phyloP scores from a whole-genome alignment of 2,888 invertebrate genomes.

The Cerastoderma edule region DNA sequence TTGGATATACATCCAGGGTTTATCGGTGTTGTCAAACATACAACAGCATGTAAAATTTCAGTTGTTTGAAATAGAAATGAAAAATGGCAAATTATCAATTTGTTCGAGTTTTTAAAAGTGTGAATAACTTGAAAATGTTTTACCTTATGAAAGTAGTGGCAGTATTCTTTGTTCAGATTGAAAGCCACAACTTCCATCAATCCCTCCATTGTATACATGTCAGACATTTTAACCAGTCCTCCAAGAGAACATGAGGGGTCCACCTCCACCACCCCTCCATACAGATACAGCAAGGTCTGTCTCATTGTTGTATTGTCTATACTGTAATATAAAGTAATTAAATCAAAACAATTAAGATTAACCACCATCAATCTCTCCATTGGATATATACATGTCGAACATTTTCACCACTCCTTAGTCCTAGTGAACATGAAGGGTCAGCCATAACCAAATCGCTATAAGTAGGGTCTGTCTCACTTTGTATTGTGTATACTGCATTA shows the following conservation, averaged over 20 bases:
- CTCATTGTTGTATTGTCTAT: constrained; percentile 87
- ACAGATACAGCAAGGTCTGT: constrained; percentile 96
- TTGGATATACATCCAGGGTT: too few relatives aligned
- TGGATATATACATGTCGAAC: neutral
- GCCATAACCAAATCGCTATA: too few relatives aligned
- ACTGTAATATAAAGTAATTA: constrained; percentile 30
- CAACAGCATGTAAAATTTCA: too few relatives aligned
- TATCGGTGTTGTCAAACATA: too few relatives aligned
- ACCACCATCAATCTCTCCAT: neutral
- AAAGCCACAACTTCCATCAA: constrained; percentile 96
- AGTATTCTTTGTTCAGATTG: constrained; percentile 93
- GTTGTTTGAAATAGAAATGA: too few relatives aligned
- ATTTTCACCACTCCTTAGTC: neutral
- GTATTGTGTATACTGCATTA: too few relatives aligned
- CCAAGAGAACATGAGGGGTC: constrained; percentile 94
- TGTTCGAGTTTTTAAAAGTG: too few relatives aligned
- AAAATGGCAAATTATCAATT: too few relatives aligned
- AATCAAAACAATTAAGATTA: neutral
- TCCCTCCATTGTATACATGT: constrained; percentile 95
- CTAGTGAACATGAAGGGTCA: too few relatives aligned
- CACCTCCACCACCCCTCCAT: constrained; percentile 95
- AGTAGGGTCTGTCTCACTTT: too few relatives aligned
- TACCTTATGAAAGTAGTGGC: constrained; percentile 97
- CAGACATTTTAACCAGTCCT: constrained; percentile 94
- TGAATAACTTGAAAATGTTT: too few relatives aligned